Evolutionary conservation across 2,797 vertebrate genomes (phyloP), one percentile per base, ranked within the genome.

Genomic region (Sorex maritimensis): DNA sequence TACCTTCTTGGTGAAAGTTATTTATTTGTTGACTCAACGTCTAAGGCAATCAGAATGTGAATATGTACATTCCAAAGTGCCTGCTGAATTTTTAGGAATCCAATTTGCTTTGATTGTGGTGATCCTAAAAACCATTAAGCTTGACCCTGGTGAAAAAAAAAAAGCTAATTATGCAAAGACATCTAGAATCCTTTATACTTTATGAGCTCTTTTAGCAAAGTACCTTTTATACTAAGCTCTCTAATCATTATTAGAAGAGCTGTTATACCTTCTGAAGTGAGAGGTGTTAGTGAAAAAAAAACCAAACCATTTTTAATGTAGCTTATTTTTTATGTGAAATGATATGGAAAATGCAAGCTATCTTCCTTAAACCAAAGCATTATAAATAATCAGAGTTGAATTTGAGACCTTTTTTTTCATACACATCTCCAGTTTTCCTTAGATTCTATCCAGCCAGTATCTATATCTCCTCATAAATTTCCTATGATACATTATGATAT

Each of bases 61-160:
- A n/a, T 52, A 19, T 92, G n/a, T 81, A 58, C 17, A 34, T 85
- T 90, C 55, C 83, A 83, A 95, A 94, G 41, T 85, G 61, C 46
- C 86, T 82, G 26, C 86, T 88, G 86, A 52, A 65, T 95, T 92
- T 85, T 15, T 90, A 61, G 71, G 55, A 77, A 80, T 71, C 38
- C 52, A 55, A 80, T 91, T 97, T 95, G 91, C 85, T 71, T 93
- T 75, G 69, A 63, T 74, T 78, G 52, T 77, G 28, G 41, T 96
- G 79, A 92, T 81, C 86, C 75, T 71, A 71, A 78, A 93, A 94
- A 24, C 78, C 78, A 86, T 95, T 91, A 86, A 65, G 13, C 44
- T 92, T 93, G 81, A 94, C 92, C 86, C 68, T 80, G 38, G 74
- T 89, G 24, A 41, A 90, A 86, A 88, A 84, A 88, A 94, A 38